Evolutionary conservation across 2,888 invertebrate genomes (phyloP).

Genomic region (Agonum fuliginosum): DNA sequence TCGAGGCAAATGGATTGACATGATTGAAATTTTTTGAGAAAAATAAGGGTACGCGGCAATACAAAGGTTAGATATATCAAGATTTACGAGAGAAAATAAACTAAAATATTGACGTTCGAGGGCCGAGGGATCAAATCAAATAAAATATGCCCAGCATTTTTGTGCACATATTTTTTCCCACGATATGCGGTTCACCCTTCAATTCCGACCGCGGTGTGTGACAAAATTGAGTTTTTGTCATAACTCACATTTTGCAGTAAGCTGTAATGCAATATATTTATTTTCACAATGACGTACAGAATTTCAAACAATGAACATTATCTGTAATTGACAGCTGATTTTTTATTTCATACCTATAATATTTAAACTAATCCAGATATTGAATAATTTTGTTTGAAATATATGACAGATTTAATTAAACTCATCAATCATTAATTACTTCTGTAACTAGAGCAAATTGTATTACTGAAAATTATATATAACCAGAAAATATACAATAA

Average conservation of each 20-base stretch:
- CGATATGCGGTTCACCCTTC: constrained; percentile 15
- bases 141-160: constrained; percentile 22
- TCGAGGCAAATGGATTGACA: constrained; percentile 32
- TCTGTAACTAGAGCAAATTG: no score
- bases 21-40: constrained; percentile 32
- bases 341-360: no score
- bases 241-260: neutral
- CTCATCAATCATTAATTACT: no score
- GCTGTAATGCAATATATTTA: neutral
- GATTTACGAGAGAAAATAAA: constrained; percentile 38
- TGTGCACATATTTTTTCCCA: constrained; percentile 16
- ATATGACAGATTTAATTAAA: no score
- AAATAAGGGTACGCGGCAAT: constrained; percentile 33
- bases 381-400: no score
- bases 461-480: no score
- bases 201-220: neutral
- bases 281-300: neutral
- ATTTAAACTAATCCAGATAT: no score
- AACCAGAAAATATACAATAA: no score
- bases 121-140: constrained; percentile 26
- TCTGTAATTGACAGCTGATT: no score
- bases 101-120: constrained; percentile 20
- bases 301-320: no score
- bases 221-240: constrained; percentile 5
- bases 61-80: constrained; percentile 32